A percentile compares a stretch with the other conserved stretches of the same genome.
Evolutionary conservation across 1,140 invertebrate species (phyloP).

Genomic region (Phortica variegata): DNA sequence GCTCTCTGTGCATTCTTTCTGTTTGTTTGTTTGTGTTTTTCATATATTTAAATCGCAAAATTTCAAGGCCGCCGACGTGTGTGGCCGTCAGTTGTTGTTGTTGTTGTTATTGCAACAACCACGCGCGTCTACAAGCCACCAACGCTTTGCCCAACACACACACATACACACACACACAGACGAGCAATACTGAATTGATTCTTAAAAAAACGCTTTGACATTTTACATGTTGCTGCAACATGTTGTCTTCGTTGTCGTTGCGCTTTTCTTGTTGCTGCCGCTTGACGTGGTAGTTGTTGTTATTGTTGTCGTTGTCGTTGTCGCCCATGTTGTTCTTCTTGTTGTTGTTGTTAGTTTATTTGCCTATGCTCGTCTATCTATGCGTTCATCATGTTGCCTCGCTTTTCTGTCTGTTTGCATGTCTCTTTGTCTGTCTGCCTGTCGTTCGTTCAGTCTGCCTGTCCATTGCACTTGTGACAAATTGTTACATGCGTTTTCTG

Average conservation of each 20-base stretch:
- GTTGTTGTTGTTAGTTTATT: too few relatives aligned
- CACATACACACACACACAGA: too few relatives aligned
- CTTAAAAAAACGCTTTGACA: constrained; percentile 49
- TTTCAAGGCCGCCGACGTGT: constrained; percentile 41
- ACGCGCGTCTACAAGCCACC: constrained; percentile 12
- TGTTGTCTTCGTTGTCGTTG: constrained; percentile 21
- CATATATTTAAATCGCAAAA: constrained; percentile 48
- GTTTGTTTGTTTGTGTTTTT: constrained; percentile 23
- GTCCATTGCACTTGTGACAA: constrained; percentile 36
- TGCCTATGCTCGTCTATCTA: constrained; percentile 9
- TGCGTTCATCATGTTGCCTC: constrained; percentile 19
- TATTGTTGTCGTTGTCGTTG: too few relatives aligned
- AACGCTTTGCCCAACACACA: constrained; percentile 20
- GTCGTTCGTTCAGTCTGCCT: constrained; percentile 3
- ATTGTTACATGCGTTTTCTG: constrained; percentile 34
- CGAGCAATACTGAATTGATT: constrained; percentile 45
- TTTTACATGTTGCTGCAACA: constrained; percentile 42
- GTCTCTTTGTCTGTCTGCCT: background rate
- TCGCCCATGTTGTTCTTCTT: too few relatives aligned
- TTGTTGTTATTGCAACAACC: constrained; percentile 10
- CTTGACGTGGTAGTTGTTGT: background rate
- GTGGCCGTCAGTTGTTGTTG: too few relatives aligned
- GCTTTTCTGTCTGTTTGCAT: background rate
- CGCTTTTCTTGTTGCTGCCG: constrained; percentile 16
- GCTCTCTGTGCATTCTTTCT: constrained; percentile 2